Percentiles rank a stretch among this genome's conserved stretches.
These are phyloP conservation scores for Somateria mollissima DNA, from an alignment of 2,797 vertebrate genomes.

Conservation along the genomic window DNA sequence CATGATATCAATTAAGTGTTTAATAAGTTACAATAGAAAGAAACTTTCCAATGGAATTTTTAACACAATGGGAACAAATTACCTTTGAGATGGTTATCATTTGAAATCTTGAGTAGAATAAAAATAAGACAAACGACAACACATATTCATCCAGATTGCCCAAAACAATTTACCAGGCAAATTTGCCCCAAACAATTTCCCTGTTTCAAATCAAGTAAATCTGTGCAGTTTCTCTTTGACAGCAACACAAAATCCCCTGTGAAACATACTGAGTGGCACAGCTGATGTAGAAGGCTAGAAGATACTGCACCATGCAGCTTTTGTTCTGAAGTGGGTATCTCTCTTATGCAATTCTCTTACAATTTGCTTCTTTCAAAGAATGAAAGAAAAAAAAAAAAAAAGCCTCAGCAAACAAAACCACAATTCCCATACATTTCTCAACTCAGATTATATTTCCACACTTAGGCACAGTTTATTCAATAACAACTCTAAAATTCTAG, in stretches of 20 bases:
- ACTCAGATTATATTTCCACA: neutral
- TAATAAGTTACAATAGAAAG: conserved; percentile 70
- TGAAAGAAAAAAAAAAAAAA: neutral
- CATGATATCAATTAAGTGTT: conserved; percentile 64
- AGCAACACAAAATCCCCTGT: conserved; percentile 13
- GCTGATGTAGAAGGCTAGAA: conserved; percentile 36
- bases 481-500: neutral
- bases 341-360: conserved; percentile 34
- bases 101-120: conserved; percentile 52
- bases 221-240: conserved; percentile 46
- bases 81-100: conserved; percentile 58
- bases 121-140: conserved; percentile 56
- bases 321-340: conserved; percentile 55
- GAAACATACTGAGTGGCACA: conserved; percentile 19
- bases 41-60: conserved; percentile 66
- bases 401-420: conserved; percentile 14
- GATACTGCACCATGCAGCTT: conserved; percentile 41
- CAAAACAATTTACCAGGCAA: conserved; percentile 27
- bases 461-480: neutral
- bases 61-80: conserved; percentile 67
- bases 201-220: conserved; percentile 72
- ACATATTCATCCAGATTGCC: conserved; percentile 38
- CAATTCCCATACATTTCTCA: conserved; percentile 44
- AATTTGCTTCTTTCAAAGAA: conserved; percentile 50
- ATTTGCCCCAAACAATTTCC: conserved; percentile 2